phyloP scores from a whole-genome alignment of 1,140 invertebrate species.

The Whitmania pigra region DNA sequence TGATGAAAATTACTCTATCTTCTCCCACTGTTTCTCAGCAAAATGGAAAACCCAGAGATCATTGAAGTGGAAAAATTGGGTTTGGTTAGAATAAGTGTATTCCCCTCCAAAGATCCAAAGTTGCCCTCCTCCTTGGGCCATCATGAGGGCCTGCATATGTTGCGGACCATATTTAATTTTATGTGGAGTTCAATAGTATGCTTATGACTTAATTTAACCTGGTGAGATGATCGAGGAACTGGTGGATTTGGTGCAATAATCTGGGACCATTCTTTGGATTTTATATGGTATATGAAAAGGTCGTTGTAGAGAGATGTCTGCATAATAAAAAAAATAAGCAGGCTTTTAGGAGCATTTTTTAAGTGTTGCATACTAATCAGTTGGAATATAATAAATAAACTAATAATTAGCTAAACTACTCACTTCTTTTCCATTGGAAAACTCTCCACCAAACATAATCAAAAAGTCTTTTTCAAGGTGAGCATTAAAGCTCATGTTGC shows the following conservation, averaged over 20 bases:
- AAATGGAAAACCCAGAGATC: slow-evolving; percentile 77
- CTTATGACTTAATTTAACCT: slow-evolving; percentile 42
- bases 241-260: slow-evolving; percentile 66
- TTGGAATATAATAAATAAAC: not conserved
- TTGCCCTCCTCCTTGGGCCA: slow-evolving; percentile 61
- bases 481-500: slow-evolving; percentile 63
- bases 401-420: slow-evolving; percentile 20
- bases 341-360: not conserved
- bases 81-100: slow-evolving; percentile 73
- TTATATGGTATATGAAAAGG: slow-evolving; percentile 67
- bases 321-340: slow-evolving; percentile 34
- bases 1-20: slow-evolving; percentile 51
- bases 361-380: not conserved
- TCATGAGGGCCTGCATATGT: slow-evolving; percentile 46
- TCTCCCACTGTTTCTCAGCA: slow-evolving; percentile 71
- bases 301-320: slow-evolving; percentile 73
- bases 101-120: slow-evolving; percentile 76
- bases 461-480: slow-evolving; percentile 78
- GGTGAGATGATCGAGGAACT: slow-evolving; percentile 72
- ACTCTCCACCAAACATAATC: slow-evolving; percentile 81
- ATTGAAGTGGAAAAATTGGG: slow-evolving; percentile 84
- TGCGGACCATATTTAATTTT: not conserved
- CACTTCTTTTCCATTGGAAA: slow-evolving; percentile 75
- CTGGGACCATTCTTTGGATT: slow-evolving; percentile 64
- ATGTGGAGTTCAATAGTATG: not conserved